Evolutionary conservation across 2,113 vertebrate species (phyloP).

Genomic region (Gymnorhina tibicen): DNA sequence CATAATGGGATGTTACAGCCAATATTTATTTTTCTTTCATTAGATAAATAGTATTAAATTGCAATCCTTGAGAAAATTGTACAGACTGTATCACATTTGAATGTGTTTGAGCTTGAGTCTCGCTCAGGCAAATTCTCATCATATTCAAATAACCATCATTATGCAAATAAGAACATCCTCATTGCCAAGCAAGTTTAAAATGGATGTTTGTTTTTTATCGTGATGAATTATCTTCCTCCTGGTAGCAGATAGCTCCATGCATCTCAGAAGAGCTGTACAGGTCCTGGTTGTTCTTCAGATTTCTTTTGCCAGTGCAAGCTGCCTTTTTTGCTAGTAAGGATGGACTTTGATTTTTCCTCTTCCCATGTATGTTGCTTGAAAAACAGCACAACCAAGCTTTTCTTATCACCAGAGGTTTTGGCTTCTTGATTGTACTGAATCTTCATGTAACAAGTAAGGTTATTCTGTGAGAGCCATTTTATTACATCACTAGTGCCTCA

Average conservation of each 20-base stretch:
- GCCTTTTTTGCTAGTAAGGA: background rate
- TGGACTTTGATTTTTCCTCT: background rate
- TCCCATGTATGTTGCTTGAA: background rate
- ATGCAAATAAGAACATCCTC: conserved; percentile 64
- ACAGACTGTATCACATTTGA: conserved; percentile 40
- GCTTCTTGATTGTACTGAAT: background rate
- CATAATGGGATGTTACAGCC: conserved; percentile 56
- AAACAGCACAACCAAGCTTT: background rate
- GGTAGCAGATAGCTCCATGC: background rate
- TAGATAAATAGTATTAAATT: conserved; percentile 73
- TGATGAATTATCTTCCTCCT: conserved; percentile 50
- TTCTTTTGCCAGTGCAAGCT: background rate
- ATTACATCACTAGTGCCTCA: background rate
- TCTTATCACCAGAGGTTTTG: background rate
- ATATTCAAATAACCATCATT: conserved; percentile 69
- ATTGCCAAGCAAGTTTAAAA: conserved; percentile 46
- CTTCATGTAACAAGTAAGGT: background rate
- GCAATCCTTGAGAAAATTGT: conserved; percentile 69
- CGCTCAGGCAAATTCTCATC: conserved; percentile 61
- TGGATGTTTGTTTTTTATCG: conserved; percentile 62
- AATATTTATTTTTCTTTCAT: conserved; percentile 72
- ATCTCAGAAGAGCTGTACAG: background rate
- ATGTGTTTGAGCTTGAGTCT: conserved; percentile 61
- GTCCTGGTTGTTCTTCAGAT: background rate
- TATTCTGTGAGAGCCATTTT: background rate